phyloP scores from a whole-genome alignment of 92 coral and sea anemone genomes.

The Chrysogorgia sp. region DNA sequence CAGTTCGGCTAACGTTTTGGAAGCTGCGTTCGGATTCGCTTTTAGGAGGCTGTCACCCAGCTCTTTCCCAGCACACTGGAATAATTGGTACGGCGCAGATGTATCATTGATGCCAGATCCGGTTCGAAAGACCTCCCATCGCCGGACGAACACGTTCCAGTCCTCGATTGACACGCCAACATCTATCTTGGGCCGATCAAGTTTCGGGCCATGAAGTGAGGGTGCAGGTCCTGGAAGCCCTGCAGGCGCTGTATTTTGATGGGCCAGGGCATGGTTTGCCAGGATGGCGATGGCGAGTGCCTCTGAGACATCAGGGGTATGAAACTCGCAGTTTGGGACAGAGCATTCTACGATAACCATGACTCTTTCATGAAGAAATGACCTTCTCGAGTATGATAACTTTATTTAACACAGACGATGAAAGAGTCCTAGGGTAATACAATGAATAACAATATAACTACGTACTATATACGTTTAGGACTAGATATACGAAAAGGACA shows the following conservation, averaged over 20 bases:
- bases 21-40: conserved; percentile 43
- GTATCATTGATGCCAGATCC: too few species aligned
- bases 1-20: conserved; percentile 8
- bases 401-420: too few species aligned
- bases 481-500: too few species aligned
- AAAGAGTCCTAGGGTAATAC: too few species aligned
- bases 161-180: too few species aligned
- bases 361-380: conserved; percentile 44
- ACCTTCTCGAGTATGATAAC: conserved; percentile 8
- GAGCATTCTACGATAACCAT: conserved; percentile 13
- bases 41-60: conserved; percentile 61
- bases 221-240: background rate
- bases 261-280: conserved; percentile 10
- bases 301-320: background rate
- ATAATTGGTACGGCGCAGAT: too few species aligned
- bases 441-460: too few species aligned
- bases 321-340: conserved; percentile 8
- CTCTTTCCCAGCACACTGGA: too few species aligned
- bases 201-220: conserved; percentile 57
- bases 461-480: too few species aligned
- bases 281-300: background rate
- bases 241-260: too few species aligned
- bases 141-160: too few species aligned
- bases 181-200: conserved; percentile 62
- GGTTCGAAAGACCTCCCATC: too few species aligned